These are phyloP conservation scores for Tenodera sinensis DNA, from an alignment of 2,888 invertebrate genomes.

Conservation along the genomic window DNA sequence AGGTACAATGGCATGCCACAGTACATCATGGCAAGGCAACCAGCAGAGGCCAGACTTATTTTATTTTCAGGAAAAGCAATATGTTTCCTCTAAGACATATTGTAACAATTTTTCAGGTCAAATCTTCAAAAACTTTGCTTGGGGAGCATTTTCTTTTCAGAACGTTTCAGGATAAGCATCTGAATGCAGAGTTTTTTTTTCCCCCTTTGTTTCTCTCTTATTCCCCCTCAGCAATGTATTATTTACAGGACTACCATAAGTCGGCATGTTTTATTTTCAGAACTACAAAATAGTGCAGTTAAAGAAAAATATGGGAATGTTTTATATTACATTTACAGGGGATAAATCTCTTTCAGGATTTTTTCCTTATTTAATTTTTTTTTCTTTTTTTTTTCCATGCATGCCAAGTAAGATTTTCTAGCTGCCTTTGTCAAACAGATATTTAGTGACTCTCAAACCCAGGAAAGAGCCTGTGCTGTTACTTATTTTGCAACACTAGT, in stretches of 20 bases:
- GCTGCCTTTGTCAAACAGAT: background rate
- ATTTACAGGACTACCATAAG: background rate
- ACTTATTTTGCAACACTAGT: background rate
- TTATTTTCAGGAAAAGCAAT: slow-evolving; percentile 16
- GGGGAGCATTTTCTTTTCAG: slow-evolving; percentile 18
- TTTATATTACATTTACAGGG: slow-evolving; percentile 12
- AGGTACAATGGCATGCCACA: slow-evolving; percentile 12
- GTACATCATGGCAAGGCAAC: slow-evolving; percentile 2
- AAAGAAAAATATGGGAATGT: background rate
- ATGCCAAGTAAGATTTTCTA: slow-evolving; percentile 1
- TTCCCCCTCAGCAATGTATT: background rate
- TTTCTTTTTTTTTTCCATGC: background rate
- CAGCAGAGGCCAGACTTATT: slow-evolving; percentile 20
- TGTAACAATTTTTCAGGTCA: slow-evolving; percentile 12
- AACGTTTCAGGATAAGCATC: background rate
- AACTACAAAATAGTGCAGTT: background rate
- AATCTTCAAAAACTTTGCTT: slow-evolving; percentile 1
- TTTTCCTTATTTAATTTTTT: background rate
- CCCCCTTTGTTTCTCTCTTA: too few species aligned
- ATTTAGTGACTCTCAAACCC: background rate
- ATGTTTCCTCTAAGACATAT: background rate
- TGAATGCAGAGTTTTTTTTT: background rate
- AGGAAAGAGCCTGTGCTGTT: slow-evolving; percentile 2
- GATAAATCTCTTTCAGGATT: slow-evolving; percentile 12
- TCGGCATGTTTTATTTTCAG: background rate